Conservation (phyloP, 2,113 vertebrate genomes). For the Gorsachius goisagi region DNA sequence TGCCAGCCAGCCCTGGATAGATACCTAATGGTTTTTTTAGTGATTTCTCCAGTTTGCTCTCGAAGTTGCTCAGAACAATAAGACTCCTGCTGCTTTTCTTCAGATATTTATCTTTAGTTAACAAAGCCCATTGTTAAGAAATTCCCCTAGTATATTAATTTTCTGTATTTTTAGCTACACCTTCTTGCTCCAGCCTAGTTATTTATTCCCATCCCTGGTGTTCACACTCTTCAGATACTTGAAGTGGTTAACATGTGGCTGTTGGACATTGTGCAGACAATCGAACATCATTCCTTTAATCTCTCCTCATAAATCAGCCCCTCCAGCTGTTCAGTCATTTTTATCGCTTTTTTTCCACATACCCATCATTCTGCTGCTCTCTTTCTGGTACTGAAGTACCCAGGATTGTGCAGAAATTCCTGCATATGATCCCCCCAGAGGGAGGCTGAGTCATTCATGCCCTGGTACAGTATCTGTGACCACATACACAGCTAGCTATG, state of each 20-base stretch:
- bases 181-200: background rate
- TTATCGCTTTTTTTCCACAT: background rate
- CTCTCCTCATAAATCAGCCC: background rate
- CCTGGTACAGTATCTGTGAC: background rate
- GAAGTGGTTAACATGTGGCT: background rate
- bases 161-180: background rate
- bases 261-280: background rate
- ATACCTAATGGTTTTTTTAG: background rate
- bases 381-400: background rate
- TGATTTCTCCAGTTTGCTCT: background rate
- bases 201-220: background rate
- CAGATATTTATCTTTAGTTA: background rate
- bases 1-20: background rate
- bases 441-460: background rate
- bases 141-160: background rate
- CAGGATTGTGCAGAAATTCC: background rate
- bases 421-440: background rate
- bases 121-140: background rate
- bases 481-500: background rate
- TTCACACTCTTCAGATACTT: background rate
- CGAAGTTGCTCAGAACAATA: background rate
- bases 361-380: background rate
- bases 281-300: background rate
- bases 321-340: background rate
- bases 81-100: background rate